Evolutionary conservation across 1,140 invertebrate species (phyloP), one percentile per base, ranked within the genome.

Genomic region (Trypoxylus dichotomus): DNA sequence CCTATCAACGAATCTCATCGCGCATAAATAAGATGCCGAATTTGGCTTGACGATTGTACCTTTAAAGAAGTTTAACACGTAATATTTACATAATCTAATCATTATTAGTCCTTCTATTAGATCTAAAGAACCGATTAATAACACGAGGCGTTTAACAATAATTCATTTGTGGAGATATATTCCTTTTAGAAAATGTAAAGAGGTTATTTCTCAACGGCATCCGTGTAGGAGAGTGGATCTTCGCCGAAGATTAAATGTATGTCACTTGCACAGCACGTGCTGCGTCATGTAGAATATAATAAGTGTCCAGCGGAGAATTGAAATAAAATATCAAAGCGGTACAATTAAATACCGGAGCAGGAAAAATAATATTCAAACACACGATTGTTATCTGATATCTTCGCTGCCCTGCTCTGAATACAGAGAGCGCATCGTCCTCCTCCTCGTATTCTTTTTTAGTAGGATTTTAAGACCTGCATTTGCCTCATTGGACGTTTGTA

Each of bases 331-430:
- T 68, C 60, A 68, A 68, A 68, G 60, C 60, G 60, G 60, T 68
- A 68, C 60, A 68, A 68, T 68, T 68, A 68, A 68, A 68, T 68
- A 68, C 60, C 60, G 60, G 60, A 27, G 60, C 60, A 68, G 60
- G 60, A 68, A 68, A 68, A 68, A 68, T 68, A 68, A 68, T 68
- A 68, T 68, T 68, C 60, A 68, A 68, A 68, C 60, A 29, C 60
- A 68, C 60, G 60, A 68, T 68, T 68, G 60, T 68, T 68, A 68
- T 68, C 60, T 68, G 60, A 68, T 68, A 68, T 68, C 60, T 27
- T 10, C 6, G 13, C 24, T 68, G 60, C 24, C 7, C 27, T 68
- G 60, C 60, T 68, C 60, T 68, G 60, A 68, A 68, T 68, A 68
- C 60, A 15, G 25, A 68, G 11, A 27, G 60, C 60, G 21, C 60